These are phyloP conservation scores for Drosophila trapezifrons DNA, from an alignment of 1,140 invertebrate genomes.

Conservation along the genomic window DNA sequence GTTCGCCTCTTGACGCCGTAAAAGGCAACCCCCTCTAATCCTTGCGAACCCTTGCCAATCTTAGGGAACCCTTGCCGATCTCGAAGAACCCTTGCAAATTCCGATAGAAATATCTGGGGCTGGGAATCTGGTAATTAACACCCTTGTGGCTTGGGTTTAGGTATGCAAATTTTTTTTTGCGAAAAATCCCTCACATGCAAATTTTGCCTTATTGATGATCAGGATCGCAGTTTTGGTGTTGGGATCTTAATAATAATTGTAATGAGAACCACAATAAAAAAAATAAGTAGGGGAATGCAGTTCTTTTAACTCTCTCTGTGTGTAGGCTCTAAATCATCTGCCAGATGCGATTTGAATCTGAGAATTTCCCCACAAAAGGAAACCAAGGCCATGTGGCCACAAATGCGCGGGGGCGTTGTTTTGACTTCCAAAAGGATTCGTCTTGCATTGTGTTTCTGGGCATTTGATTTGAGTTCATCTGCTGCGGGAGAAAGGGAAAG, in stretches of 20 bases:
- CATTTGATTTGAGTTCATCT: constrained; percentile 45
- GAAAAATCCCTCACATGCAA: constrained; percentile 45
- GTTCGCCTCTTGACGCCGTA: constrained; percentile 63
- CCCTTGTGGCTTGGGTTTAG: constrained; percentile 44
- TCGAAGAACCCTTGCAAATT: constrained; percentile 26
- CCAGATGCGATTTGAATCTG: constrained; percentile 63
- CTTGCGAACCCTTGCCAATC: constrained; percentile 27
- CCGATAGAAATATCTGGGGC: constrained; percentile 48
- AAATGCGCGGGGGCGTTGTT: constrained; percentile 60
- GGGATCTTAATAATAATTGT: constrained; percentile 48
- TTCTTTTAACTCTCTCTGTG: constrained; percentile 37
- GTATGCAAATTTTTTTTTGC: constrained; percentile 45
- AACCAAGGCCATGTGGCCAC: constrained; percentile 59
- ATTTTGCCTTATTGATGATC: constrained; percentile 57
- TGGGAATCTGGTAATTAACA: constrained; percentile 66
- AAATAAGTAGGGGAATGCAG: constrained; percentile 13
- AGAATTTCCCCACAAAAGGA: constrained; percentile 7
- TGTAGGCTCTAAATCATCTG: constrained; percentile 45
- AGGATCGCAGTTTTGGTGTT: constrained; percentile 14
- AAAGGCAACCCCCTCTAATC: constrained; percentile 27
- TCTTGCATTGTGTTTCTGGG: constrained; percentile 41
- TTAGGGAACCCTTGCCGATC: constrained; percentile 19
- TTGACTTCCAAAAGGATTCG: constrained; percentile 55
- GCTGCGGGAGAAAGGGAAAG: constrained; percentile 4
- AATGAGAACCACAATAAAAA: not conserved